Evolutionary conservation across 2,888 invertebrate species (phyloP), one percentile per base, ranked within the genome.

Genomic region (Pyrgus malvae): DNA sequence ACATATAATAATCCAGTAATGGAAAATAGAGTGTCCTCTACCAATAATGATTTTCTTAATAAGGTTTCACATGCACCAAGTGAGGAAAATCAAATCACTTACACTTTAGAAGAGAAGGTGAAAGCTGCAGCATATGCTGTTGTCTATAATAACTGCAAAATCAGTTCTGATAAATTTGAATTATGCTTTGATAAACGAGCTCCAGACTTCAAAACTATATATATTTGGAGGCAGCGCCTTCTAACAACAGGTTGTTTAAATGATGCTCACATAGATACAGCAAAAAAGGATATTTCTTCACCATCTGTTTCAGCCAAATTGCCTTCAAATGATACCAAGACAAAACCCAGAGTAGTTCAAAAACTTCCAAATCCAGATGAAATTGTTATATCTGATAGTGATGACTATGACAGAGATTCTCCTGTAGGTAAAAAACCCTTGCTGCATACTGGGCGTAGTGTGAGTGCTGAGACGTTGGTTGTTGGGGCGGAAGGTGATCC

Each of bases 171-270:
- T 0, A 83, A 76, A 63, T 91, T 91, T 80, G 81, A 89, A 68
- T 59, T 70, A 27, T 33, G 75, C 7, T 87, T 70, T 72, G 81
- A 83, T 45, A 91, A 91, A 70, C 87, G 86, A 33, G 89, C 90
- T 45, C 91, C 91, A 35, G 89, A 90, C 67, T 89, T 84, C 56
- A 81, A 89, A 66, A 90, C 89, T 37, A 85, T 91, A 59, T 91
- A 87, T 79, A 70, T 72, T 25, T 90, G 88, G 90, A 74, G 89
- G 55, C 84, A 87, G 61, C 69, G 77, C 11, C 76, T 91, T 19
- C 58, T 90, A 33, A 57, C 60, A 5, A 86, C 83, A 46, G 91
- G 91, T 3, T 91, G 91, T 65, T 69, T 91, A 62, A 72, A 80
- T 60, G 90, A 91, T 63, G 60, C 74, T 48, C 91, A 91, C 67